A percentile compares a stretch with the other conserved stretches of the same genome.
These are phyloP conservation scores for Tetramorium alpestre DNA, from an alignment of 1,140 invertebrate genomes.

Conservation along the genomic window DNA sequence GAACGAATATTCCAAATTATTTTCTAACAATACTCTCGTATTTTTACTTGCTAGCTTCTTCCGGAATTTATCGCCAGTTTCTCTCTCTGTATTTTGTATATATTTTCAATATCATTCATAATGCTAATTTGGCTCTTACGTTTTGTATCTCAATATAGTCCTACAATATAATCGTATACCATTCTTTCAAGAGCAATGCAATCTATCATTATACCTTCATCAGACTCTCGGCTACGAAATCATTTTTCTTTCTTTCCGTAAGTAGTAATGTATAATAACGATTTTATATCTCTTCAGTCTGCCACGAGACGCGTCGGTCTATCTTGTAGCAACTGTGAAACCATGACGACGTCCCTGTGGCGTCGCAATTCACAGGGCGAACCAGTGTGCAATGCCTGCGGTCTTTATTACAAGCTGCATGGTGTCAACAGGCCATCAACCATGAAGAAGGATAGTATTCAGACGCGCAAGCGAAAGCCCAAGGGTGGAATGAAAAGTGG, in stretches of 20 bases:
- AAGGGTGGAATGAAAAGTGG: slow-evolving; percentile 88
- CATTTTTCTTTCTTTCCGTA: background rate
- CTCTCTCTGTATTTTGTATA: background rate
- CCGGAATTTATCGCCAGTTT: background rate
- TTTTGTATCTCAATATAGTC: background rate
- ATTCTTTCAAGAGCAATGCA: background rate
- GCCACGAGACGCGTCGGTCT: slow-evolving; percentile 92
- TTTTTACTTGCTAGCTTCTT: background rate
- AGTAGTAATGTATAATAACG: slow-evolving; percentile 1
- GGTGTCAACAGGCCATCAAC: slow-evolving; percentile 93
- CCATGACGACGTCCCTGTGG: slow-evolving; percentile 93
- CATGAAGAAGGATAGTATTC: slow-evolving; percentile 98
- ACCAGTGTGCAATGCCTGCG: slow-evolving; percentile 96
- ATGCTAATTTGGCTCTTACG: background rate
- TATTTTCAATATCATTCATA: background rate
- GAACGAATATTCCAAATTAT: background rate
- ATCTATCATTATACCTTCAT: slow-evolving; percentile 2
- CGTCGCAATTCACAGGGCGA: slow-evolving; percentile 94
- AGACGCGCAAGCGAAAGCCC: slow-evolving; percentile 96
- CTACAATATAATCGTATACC: background rate
- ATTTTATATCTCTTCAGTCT: slow-evolving; percentile 76
- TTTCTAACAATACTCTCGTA: background rate
- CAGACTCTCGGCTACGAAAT: background rate
- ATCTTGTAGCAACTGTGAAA: slow-evolving; percentile 96
- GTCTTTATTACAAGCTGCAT: slow-evolving; percentile 96